Percentiles rank a stretch among this genome's conserved stretches.
phyloP scores from a whole-genome alignment of 1,140 invertebrate genomes.

The Ips nitidus region DNA sequence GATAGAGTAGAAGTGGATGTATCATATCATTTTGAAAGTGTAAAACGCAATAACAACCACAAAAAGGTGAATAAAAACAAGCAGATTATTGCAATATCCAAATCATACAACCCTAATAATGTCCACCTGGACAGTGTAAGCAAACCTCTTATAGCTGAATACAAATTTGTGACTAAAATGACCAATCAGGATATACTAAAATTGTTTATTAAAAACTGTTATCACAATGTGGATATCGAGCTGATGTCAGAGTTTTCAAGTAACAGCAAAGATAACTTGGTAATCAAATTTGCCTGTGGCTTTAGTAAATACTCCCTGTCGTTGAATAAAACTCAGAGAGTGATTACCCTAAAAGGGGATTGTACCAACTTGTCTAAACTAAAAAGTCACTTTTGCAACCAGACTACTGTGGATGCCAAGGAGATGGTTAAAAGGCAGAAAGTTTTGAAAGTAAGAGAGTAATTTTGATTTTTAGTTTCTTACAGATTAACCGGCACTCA shows the following conservation, averaged over 20 bases:
- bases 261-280: constrained; percentile 23
- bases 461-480: too few relatives aligned
- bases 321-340: constrained; percentile 15
- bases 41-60: constrained; percentile 9
- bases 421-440: too few relatives aligned
- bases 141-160: constrained; percentile 29
- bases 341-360: constrained; percentile 27
- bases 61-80: constrained; percentile 5
- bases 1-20: constrained; percentile 25
- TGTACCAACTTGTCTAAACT: constrained; percentile 2
- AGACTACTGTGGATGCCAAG: too few relatives aligned
- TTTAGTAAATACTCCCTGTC: constrained; percentile 23
- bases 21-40: constrained; percentile 38
- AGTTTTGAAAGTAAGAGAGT: too few relatives aligned
- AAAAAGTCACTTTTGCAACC: neutral
- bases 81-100: constrained; percentile 27
- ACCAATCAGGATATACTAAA: constrained; percentile 23
- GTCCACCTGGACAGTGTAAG: neutral
- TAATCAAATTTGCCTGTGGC: constrained; percentile 31
- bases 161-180: constrained; percentile 29
- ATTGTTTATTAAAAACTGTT: constrained; percentile 34
- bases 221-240: constrained; percentile 36
- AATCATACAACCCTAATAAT: constrained; percentile 18
- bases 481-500: too few relatives aligned
- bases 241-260: constrained; percentile 32